Evolutionary conservation across 2,113 vertebrate species (phyloP).

Genomic region (Phyllostomus hastatus): DNA sequence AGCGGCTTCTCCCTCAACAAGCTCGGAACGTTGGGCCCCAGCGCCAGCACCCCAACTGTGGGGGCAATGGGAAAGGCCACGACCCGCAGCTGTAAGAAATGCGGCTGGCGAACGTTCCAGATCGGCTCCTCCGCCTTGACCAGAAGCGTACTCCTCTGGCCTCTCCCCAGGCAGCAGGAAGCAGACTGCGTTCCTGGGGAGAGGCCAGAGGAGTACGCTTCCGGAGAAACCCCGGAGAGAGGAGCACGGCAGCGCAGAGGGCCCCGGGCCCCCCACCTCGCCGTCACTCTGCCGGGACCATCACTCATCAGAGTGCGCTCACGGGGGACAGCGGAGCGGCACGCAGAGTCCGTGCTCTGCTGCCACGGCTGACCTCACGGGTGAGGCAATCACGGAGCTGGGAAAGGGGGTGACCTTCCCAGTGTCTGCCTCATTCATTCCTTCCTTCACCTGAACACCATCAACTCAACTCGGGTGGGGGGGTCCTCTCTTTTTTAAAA

Average conservation of each 20-base stretch:
- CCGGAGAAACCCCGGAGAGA: neutral
- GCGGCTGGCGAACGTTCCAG: neutral
- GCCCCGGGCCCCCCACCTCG: neutral
- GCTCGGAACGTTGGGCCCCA: neutral
- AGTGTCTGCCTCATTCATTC: neutral
- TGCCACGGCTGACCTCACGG: neutral
- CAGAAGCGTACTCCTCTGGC: neutral
- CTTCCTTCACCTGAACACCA: neutral
- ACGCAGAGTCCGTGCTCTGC: neutral
- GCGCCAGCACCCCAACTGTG: neutral
- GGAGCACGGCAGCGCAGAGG: neutral
- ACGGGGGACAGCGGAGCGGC: neutral
- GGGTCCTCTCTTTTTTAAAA: neutral
- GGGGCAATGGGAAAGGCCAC: too few species aligned
- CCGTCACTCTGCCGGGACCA: neutral
- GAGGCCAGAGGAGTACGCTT: too few species aligned
- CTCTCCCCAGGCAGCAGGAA: neutral
- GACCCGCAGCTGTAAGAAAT: neutral
- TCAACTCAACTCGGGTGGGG: neutral
- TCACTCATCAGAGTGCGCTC: neutral
- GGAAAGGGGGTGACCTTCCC: neutral
- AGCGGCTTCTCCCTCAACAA: neutral
- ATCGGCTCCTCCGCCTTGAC: neutral
- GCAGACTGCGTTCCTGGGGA: rapidly evolving
- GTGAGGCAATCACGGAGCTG: neutral